These are phyloP conservation scores for Papilio polyxenes DNA, from an alignment of 1,140 invertebrate species.

Conservation along the genomic window DNA sequence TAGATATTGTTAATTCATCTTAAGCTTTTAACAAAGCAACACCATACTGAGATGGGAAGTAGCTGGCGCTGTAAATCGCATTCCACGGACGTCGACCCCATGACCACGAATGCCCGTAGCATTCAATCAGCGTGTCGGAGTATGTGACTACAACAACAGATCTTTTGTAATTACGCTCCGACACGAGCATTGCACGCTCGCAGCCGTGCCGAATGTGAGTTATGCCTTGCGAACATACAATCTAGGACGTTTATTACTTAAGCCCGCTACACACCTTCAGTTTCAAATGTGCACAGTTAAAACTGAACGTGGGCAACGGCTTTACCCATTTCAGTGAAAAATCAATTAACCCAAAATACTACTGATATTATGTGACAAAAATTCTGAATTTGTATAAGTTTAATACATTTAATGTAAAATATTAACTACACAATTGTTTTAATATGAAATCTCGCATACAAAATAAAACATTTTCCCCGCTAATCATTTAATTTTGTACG, in stretches of 20 bases:
- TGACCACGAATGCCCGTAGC: not conserved
- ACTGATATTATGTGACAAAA: too few species aligned
- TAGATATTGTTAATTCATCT: not conserved
- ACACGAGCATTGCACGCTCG: constrained; percentile 16
- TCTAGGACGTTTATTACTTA: not conserved
- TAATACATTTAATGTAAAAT: too few species aligned
- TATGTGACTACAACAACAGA: constrained; percentile 22
- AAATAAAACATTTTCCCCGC: not conserved
- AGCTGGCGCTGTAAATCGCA: constrained; percentile 15
- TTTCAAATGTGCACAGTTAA: not conserved
- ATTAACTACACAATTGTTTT: not conserved
- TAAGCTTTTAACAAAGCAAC: not conserved
- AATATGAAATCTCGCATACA: not conserved
- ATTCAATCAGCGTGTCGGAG: constrained; percentile 23
- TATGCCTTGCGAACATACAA: not conserved
- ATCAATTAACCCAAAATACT: too few species aligned
- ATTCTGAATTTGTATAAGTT: too few species aligned
- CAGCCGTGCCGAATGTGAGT: not conserved
- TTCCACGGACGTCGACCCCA: constrained; percentile 28
- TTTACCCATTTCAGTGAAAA: too few species aligned
- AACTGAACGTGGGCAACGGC: not conserved
- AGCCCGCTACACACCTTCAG: not conserved
- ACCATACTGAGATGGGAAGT: not conserved
- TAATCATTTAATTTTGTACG: not conserved
- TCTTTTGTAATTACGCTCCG: constrained; percentile 29